Conservation (phyloP, 2,113 vertebrate species). For the Actinemys pallida region DNA sequence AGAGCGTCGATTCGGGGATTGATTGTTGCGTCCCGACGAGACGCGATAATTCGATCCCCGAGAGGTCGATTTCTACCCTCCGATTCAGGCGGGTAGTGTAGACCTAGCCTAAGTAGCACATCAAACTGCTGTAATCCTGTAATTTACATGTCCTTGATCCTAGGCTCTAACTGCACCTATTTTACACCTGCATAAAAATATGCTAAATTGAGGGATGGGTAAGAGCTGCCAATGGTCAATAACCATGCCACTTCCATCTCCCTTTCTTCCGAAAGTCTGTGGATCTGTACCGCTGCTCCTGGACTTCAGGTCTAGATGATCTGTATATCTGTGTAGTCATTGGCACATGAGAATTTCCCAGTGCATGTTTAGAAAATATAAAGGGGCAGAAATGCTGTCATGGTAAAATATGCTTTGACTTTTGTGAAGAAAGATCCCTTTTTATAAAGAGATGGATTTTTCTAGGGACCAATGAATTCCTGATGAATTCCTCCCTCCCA, state of each 20-base stretch:
- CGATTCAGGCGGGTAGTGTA: no score
- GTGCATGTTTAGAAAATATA: neutral
- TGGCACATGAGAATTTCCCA: neutral
- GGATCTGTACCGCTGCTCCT: neutral
- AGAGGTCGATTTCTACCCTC: no score
- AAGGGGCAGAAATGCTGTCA: neutral
- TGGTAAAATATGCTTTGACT: neutral
- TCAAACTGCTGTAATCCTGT: neutral
- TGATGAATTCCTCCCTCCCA: neutral
- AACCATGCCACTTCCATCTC: fast-evolving
- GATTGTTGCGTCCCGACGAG: no score
- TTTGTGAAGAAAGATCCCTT: neutral
- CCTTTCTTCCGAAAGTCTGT: fast-evolving
- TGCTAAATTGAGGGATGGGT: neutral
- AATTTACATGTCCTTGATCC: neutral
- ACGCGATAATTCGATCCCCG: no score
- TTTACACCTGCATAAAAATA: neutral
- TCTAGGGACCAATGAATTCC: neutral
- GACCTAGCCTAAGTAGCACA: no score
- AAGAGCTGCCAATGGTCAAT: neutral
- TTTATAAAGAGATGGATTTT: neutral
- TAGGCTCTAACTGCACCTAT: neutral
- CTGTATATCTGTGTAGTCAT: neutral
- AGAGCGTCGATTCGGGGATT: no score
- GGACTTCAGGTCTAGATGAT: neutral